A percentile compares a stretch with the other conserved stretches of the same genome.
These are phyloP conservation scores for Ctenoplectra terminalis DNA, from an alignment of 1,140 invertebrate species.

Conservation along the genomic window DNA sequence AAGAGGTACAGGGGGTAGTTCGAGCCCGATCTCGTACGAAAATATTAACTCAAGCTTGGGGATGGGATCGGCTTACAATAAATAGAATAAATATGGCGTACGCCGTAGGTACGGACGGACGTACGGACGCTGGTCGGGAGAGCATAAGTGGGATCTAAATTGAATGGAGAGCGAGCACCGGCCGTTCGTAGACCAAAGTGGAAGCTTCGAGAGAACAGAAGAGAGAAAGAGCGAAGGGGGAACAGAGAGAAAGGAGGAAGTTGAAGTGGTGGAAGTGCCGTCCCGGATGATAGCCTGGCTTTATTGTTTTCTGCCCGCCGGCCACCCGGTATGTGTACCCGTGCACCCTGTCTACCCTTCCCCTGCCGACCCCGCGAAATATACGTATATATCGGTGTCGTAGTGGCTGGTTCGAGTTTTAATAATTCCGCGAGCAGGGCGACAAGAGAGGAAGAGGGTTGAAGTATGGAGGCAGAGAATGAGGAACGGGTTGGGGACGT, in stretches of 20 bases:
- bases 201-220: slow-evolving; percentile 24
- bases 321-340: slow-evolving; percentile 65
- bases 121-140: slow-evolving; percentile 32
- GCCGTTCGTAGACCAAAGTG: slow-evolving; percentile 54
- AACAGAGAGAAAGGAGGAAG: slow-evolving; percentile 33
- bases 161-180: slow-evolving; percentile 70
- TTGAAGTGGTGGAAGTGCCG: slow-evolving; percentile 69
- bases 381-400: slow-evolving; percentile 55
- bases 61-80: slow-evolving; percentile 70
- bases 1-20: background rate
- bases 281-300: slow-evolving; percentile 66
- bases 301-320: slow-evolving; percentile 74
- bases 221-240: background rate
- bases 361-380: slow-evolving; percentile 10
- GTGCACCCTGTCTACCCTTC: background rate
- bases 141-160: slow-evolving; percentile 72
- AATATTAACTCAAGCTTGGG: slow-evolving; percentile 67
- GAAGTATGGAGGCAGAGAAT: slow-evolving; percentile 9
- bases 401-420: slow-evolving; percentile 69
- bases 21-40: slow-evolving; percentile 66
- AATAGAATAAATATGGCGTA: slow-evolving; percentile 74
- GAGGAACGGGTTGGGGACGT: background rate
- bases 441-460: slow-evolving; percentile 58
- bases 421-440: slow-evolving; percentile 67
- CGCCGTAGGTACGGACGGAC: slow-evolving; percentile 22